Percentiles rank a stretch among this genome's conserved stretches.
Conservation (phyloP, 2,113 vertebrate genomes). For the Excalfactoria chinensis region DNA sequence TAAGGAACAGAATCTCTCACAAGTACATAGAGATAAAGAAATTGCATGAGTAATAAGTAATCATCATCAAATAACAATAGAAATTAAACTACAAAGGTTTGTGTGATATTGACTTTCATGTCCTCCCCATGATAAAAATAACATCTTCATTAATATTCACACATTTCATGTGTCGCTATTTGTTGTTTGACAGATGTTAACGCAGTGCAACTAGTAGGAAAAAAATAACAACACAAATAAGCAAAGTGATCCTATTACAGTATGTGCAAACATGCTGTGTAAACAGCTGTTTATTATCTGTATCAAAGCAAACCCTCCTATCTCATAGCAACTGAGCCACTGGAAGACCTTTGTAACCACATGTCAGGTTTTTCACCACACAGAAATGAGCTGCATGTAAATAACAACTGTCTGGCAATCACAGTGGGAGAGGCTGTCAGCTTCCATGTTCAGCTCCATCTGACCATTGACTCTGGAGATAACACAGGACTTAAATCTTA, state of each 20-base stretch:
- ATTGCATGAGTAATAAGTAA: not conserved
- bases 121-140: not conserved
- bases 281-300: conserved; percentile 56
- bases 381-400: not conserved
- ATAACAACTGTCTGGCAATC: not conserved
- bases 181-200: conserved; percentile 42
- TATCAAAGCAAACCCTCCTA: conserved; percentile 25
- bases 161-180: not conserved
- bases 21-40: not conserved
- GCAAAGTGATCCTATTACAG: conserved; percentile 26
- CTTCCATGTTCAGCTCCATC: not conserved
- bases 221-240: not conserved
- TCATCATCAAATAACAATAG: not conserved
- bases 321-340: not conserved
- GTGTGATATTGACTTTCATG: not conserved
- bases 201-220: not conserved
- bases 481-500: not conserved
- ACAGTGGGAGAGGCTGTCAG: not conserved
- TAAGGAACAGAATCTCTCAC: not conserved
- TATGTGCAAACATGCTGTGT: conserved; percentile 20
- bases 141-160: conserved; percentile 15
- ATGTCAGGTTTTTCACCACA: not conserved
- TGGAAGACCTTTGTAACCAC: not conserved
- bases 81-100: not conserved
- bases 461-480: not conserved